Conservation (phyloP, 1,140 invertebrate species). For the Rhagoletis pomonella region DNA sequence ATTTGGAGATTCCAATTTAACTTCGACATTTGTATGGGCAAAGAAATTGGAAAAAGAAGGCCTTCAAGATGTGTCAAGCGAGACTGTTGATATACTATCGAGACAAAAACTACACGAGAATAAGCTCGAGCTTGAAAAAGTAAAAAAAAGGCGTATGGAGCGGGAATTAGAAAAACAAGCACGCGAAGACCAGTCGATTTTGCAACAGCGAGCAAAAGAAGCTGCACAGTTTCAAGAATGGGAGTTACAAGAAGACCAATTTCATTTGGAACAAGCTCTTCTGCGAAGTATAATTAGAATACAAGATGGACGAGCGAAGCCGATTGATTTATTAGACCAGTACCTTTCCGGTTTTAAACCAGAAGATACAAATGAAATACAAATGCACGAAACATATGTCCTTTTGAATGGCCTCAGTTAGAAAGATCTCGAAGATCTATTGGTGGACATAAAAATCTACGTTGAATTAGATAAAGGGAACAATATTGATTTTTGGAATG, state of each 20-base stretch:
- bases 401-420: conserved; percentile 94
- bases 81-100: conserved; percentile 91
- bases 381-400: conserved; percentile 98
- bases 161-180: conserved; percentile 92
- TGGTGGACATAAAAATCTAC: conserved; percentile 97
- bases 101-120: conserved; percentile 93
- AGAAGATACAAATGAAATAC: conserved; percentile 96
- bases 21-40: conserved; percentile 96
- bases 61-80: conserved; percentile 82
- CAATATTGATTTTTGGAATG: conserved; percentile 97
- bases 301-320: conserved; percentile 96
- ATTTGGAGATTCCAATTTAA: conserved; percentile 96
- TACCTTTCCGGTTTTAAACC: conserved; percentile 96
- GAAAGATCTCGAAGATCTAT: conserved; percentile 96
- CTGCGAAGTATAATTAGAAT: conserved; percentile 95
- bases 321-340: conserved; percentile 97
- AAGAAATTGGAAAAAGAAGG: conserved; percentile 98
- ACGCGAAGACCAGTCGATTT: conserved; percentile 91
- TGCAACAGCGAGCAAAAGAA: conserved; percentile 93
- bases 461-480: conserved; percentile 89
- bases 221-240: conserved; percentile 95
- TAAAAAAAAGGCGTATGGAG: conserved; percentile 92
- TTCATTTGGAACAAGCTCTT: conserved; percentile 92
- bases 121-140: conserved; percentile 90
- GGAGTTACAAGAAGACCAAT: conserved; percentile 95